Base-by-base conservation (phyloP, 2,888 invertebrate genomes). In the Microplitis manilae region DNA sequence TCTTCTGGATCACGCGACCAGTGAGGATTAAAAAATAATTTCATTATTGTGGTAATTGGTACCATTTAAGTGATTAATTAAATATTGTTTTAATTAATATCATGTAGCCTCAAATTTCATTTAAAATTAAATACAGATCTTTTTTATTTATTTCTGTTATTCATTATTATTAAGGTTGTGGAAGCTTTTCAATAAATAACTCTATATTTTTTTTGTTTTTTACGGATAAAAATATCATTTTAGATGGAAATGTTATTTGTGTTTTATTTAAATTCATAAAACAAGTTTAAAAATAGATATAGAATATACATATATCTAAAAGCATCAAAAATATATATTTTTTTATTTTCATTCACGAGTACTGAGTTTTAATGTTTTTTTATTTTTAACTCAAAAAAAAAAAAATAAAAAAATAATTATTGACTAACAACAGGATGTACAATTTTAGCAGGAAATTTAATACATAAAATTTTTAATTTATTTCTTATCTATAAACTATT, bases 141-240 rank as follows among this genome's bases (percentile, higher is more conserved):
- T 30, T 20, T 20, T 30, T 30, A 30, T 30, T 30, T 30, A 30
- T 30, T 30, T 30, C 39, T 70, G 73, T 41, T 61, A 13, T 67
- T 69, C 39, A 68, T 74, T 30, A 61, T 20, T 62, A 41, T 69
- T 75, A 41, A 41, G 39, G 30, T 65, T 62, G 59, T 39, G 30
- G 67, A 65, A 67, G 60, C 20, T 13, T 75, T 70, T 64, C 1
- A 76, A 71, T 30, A 38, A 17, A 68, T 41, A 8, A 62, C 20
- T 30, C 30, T 9, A 50, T 9, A 50, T 50, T 50, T 50, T 67
- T 60, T 39, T 65, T 73, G 67, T 76, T 73, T 76, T 70, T 75
- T 64, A 62, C 13, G 50, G 50, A 50, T 50, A 8, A 50, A 50
- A 50, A 50, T 50, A 50, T 50, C 50, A 13, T 50, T 50, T 50